phyloP scores from a whole-genome alignment of 2,113 vertebrate species.

The Gorsachius goisagi region DNA sequence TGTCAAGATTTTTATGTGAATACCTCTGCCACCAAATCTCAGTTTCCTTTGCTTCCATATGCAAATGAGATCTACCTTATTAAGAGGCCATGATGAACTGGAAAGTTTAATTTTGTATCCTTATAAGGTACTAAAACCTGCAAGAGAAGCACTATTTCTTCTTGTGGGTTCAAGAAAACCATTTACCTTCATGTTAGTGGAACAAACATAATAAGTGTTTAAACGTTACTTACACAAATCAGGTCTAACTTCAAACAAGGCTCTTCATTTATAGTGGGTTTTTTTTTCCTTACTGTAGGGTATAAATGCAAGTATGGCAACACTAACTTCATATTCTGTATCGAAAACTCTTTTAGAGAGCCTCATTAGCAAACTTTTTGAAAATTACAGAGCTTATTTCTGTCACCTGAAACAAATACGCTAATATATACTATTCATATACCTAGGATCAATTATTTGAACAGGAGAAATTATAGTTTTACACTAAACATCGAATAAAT shows the following conservation, averaged over 20 bases:
- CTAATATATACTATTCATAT: not conserved
- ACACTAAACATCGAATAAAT: not conserved
- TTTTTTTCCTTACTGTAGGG: not conserved
- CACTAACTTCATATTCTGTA: not conserved
- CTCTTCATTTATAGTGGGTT: not conserved
- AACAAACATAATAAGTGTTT: not conserved
- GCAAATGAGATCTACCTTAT: not conserved
- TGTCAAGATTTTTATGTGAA: not conserved
- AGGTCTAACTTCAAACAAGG: not conserved
- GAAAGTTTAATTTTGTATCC: not conserved
- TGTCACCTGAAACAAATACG: not conserved
- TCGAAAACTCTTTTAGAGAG: not conserved
- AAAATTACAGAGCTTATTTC: not conserved
- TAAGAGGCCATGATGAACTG: not conserved
- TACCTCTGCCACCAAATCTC: not conserved
- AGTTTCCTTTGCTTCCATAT: not conserved
- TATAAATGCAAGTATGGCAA: not conserved
- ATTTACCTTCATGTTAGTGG: not conserved
- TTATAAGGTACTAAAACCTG: not conserved
- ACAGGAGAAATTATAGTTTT: not conserved
- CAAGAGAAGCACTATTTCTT: not conserved
- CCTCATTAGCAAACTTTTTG: not conserved
- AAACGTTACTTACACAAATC: not conserved
- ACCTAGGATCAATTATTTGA: not conserved
- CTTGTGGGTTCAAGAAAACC: not conserved